Evolutionary conservation across 1,140 invertebrate species (phyloP).

Genomic region (Protaetia brevitarsis): DNA sequence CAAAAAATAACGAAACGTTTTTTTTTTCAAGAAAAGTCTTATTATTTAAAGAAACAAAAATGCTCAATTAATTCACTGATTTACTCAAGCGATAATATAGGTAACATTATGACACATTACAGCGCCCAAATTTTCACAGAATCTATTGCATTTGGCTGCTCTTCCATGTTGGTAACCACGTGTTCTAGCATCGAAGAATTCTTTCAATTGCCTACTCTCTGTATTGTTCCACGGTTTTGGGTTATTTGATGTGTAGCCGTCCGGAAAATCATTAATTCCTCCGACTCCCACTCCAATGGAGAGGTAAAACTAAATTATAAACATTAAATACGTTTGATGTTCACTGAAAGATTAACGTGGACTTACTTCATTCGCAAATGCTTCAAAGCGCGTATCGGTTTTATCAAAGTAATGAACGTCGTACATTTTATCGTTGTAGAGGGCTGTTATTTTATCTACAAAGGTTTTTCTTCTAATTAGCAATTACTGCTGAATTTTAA

Average conservation of each 20-base stretch:
- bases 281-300: slow-evolving; percentile 40
- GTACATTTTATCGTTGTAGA: neutral
- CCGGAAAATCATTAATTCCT: slow-evolving; percentile 38
- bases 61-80: too few relatives aligned
- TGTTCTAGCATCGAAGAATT: slow-evolving; percentile 30
- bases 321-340: neutral
- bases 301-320: slow-evolving; percentile 31
- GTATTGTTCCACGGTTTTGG: slow-evolving; percentile 37
- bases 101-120: slow-evolving; percentile 14
- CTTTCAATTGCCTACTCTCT: slow-evolving; percentile 28
- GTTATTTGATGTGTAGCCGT: slow-evolving; percentile 31
- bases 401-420: neutral
- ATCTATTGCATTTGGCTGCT: slow-evolving; percentile 34
- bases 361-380: neutral
- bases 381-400: neutral
- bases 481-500: too few relatives aligned
- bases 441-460: neutral
- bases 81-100: too few relatives aligned
- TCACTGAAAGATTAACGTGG: neutral
- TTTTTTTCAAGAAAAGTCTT: too few relatives aligned
- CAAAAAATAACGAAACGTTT: too few relatives aligned
- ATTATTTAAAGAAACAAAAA: too few relatives aligned
- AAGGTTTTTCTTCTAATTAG: too few relatives aligned
- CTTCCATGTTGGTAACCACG: slow-evolving; percentile 38
- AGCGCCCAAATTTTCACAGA: slow-evolving; percentile 36